phyloP scores from a whole-genome alignment of 2,888 invertebrate species.

The Drosophila pegasa region DNA sequence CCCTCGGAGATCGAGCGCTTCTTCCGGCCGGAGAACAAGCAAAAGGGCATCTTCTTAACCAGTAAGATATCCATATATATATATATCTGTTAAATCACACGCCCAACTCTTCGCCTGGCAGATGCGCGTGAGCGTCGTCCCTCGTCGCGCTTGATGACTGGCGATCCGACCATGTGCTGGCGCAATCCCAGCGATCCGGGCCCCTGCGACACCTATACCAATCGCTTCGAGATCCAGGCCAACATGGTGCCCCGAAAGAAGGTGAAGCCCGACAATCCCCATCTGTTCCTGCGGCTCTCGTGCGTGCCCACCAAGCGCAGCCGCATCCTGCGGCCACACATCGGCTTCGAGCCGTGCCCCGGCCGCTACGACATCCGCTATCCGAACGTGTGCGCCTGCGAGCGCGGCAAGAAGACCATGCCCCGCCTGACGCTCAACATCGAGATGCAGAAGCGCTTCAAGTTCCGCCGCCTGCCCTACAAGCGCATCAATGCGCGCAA shows the following conservation, averaged over 20 bases:
- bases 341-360: slow-evolving; percentile 74
- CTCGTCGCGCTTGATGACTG: slow-evolving; percentile 66
- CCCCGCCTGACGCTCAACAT: slow-evolving; percentile 67
- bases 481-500: slow-evolving; percentile 43
- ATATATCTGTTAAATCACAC: not conserved
- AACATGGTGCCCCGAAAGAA: slow-evolving; percentile 25
- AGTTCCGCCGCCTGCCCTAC: slow-evolving; percentile 75
- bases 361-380: slow-evolving; percentile 78
- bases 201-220: slow-evolving; percentile 63
- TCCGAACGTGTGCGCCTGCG: slow-evolving; percentile 62
- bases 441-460: slow-evolving; percentile 74
- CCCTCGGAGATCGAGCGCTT: slow-evolving; percentile 57
- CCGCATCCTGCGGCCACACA: slow-evolving; percentile 27
- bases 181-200: slow-evolving; percentile 74
- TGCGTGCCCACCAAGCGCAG: slow-evolving; percentile 65
- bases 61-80: slow-evolving; percentile 55
- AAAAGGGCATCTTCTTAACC: slow-evolving; percentile 75
- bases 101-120: slow-evolving; percentile 17
- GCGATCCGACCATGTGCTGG: slow-evolving; percentile 59
- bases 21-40: slow-evolving; percentile 46
- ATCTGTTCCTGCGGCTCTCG: slow-evolving; percentile 60
- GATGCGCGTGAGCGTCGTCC: slow-evolving; percentile 77
- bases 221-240: slow-evolving; percentile 14
- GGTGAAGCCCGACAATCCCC: slow-evolving; percentile 38
- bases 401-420: slow-evolving; percentile 41